phyloP scores from a whole-genome alignment of 2,888 invertebrate genomes.

The Stomorhina lunata region DNA sequence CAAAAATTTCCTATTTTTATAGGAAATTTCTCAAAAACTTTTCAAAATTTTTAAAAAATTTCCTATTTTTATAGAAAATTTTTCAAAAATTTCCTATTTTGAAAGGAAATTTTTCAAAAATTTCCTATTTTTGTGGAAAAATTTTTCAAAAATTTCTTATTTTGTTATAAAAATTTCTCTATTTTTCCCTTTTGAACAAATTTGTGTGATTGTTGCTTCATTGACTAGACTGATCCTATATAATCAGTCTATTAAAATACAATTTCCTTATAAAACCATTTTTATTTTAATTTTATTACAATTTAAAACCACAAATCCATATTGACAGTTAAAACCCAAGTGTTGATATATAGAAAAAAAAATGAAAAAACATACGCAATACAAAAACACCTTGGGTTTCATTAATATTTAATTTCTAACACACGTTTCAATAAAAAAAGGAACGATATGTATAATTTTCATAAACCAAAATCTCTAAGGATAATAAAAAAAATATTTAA shows the following conservation, averaged over 20 bases:
- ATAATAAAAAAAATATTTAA: neutral
- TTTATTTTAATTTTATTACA: neutral
- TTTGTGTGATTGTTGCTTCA: no score
- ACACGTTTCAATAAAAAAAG: conserved; percentile 6
- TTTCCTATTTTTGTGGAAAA: no score
- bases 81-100: no score
- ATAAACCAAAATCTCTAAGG: neutral
- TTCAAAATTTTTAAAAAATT: no score
- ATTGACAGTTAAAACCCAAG: neutral
- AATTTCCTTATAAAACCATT: conserved; percentile 53
- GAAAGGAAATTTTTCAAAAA: no score
- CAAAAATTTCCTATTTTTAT: no score
- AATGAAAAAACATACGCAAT: neutral
- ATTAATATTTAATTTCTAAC: conserved; percentile 59
- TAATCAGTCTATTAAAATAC: conserved; percentile 54
- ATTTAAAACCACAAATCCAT: conserved; percentile 39
- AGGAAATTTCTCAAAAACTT: no score
- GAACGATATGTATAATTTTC: conserved; percentile 6
- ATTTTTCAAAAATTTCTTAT: no score
- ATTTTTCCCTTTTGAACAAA: no score
- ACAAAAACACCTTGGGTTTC: conserved; percentile 58
- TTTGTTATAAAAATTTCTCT: no score
- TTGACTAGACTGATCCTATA: no score
- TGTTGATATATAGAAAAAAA: neutral
- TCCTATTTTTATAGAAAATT: no score